Evolutionary conservation across 2,113 vertebrate species (phyloP).

Genomic region (Pao palembangensis): DNA sequence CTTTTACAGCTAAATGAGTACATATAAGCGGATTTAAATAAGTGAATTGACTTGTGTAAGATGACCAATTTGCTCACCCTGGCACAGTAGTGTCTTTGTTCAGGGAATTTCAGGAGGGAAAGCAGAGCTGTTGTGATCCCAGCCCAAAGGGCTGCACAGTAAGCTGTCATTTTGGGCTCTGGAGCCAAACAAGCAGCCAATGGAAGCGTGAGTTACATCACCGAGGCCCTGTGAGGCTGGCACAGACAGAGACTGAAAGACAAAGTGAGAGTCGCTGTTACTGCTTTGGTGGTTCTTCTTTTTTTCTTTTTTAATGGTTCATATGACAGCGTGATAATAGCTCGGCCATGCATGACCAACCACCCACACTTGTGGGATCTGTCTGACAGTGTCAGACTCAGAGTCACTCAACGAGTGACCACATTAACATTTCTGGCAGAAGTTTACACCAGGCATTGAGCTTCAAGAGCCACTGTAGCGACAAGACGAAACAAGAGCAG

Average conservation of each 20-base stretch:
- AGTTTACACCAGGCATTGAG: constrained; percentile 3
- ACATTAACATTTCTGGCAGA: constrained; percentile 35
- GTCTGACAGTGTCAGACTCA: background rate
- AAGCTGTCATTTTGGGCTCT: constrained; percentile 56
- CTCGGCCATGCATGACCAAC: too few relatives aligned
- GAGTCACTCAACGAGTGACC: background rate
- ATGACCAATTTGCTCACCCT: constrained; percentile 52
- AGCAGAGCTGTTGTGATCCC: constrained; percentile 55
- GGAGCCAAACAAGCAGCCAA: constrained; percentile 52
- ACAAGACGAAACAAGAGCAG: constrained; percentile 17
- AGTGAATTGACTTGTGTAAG: constrained; percentile 31
- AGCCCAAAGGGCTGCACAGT: constrained; percentile 51
- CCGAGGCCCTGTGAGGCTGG: constrained; percentile 65
- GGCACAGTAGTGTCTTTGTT: constrained; percentile 72
- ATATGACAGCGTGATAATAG: background rate
- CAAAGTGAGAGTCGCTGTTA: constrained; percentile 49
- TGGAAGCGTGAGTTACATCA: constrained; percentile 65
- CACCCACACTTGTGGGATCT: background rate
- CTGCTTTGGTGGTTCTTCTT: constrained; percentile 1
- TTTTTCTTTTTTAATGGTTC: background rate
- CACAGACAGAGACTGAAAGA: constrained; percentile 67
- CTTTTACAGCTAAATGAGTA: constrained; percentile 41
- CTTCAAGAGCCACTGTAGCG: constrained; percentile 19
- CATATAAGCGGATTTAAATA: constrained; percentile 20
- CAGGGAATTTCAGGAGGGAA: constrained; percentile 39